phyloP scores from a whole-genome alignment of 2,113 vertebrate species.

The Prionailurus viverrinus region DNA sequence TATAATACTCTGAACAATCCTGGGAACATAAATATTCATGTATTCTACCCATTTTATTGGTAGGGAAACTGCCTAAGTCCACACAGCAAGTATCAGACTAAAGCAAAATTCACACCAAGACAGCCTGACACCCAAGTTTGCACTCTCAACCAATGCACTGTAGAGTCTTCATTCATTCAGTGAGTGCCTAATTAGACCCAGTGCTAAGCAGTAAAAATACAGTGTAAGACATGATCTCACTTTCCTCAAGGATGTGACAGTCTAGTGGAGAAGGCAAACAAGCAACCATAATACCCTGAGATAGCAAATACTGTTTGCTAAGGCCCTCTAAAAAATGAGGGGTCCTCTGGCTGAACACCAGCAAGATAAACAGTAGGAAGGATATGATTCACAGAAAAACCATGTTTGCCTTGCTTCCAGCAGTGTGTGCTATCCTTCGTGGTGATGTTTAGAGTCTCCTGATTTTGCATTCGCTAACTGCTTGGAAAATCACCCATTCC shows the following conservation, averaged over 20 bases:
- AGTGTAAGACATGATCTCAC: background rate
- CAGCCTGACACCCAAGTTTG: background rate
- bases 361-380: slow-evolving; percentile 50
- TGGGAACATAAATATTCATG: background rate
- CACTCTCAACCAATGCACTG: background rate
- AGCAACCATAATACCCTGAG: background rate
- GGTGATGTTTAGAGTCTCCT: background rate
- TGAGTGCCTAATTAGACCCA: slow-evolving; percentile 19
- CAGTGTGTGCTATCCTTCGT: background rate
- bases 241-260: background rate
- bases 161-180: slow-evolving; percentile 1
- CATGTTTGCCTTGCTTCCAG: background rate
- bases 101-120: slow-evolving; percentile 30
- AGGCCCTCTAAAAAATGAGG: slow-evolving; percentile 38
- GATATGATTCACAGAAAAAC: background rate
- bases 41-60: slow-evolving; percentile 41
- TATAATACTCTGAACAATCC: background rate
- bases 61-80: slow-evolving; percentile 30
- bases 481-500: slow-evolving; percentile 24
- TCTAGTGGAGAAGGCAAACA: slow-evolving; percentile 58
- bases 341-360: slow-evolving; percentile 2
- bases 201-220: slow-evolving; percentile 2
- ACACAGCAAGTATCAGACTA: slow-evolving; percentile 21
- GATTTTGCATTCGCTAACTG: background rate
- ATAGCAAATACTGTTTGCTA: slow-evolving; percentile 30